Evolutionary conservation across 2,888 invertebrate species (phyloP).

Genomic region (Platycheirus albimanus): DNA sequence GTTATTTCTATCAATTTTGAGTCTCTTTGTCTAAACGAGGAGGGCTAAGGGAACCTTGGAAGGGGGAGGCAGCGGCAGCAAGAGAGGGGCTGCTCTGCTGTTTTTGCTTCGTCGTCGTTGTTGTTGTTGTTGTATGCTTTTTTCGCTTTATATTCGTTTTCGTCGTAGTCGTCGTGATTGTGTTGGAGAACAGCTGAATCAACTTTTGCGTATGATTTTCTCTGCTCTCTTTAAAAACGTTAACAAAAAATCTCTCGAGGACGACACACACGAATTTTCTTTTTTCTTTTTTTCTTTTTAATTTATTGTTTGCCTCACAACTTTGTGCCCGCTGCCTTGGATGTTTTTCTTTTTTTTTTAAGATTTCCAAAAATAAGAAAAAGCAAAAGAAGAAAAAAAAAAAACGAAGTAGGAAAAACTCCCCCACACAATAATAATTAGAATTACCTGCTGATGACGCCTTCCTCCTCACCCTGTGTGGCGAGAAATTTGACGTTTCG

Average conservation of each 20-base stretch:
- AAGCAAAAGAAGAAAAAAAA: too few relatives aligned
- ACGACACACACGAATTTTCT: too few relatives aligned
- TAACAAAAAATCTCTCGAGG: conserved; percentile 9
- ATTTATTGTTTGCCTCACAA: conserved; percentile 27
- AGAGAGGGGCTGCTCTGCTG: conserved; percentile 50
- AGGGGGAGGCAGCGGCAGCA: conserved; percentile 36
- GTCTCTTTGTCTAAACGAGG: conserved; percentile 80
- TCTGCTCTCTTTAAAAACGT: conserved; percentile 22
- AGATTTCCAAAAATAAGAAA: conserved; percentile 66
- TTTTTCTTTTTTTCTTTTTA: conserved; percentile 8
- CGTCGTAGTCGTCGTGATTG: conserved; percentile 9
- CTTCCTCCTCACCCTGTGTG: conserved; percentile 38
- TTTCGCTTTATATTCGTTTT: conserved; percentile 21
- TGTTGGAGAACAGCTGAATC: conserved; percentile 71
- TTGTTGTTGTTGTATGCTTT: too few relatives aligned
- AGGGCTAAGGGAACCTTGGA: conserved; percentile 70
- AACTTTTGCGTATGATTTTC: conserved; percentile 34
- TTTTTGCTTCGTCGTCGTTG: conserved; percentile 39
- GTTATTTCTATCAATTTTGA: conserved; percentile 84
- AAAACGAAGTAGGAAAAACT: conserved; percentile 36
- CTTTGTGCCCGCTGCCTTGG: not conserved
- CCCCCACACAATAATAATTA: conserved; percentile 18
- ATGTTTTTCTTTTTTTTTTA: conserved; percentile 15
- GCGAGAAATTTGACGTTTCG: conserved; percentile 57
- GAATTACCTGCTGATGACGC: conserved; percentile 38